Evolutionary conservation across 2,888 invertebrate species (phyloP), one percentile per base, ranked within the genome.

Genomic region (Galeopsomyia nigrocyanea): DNA sequence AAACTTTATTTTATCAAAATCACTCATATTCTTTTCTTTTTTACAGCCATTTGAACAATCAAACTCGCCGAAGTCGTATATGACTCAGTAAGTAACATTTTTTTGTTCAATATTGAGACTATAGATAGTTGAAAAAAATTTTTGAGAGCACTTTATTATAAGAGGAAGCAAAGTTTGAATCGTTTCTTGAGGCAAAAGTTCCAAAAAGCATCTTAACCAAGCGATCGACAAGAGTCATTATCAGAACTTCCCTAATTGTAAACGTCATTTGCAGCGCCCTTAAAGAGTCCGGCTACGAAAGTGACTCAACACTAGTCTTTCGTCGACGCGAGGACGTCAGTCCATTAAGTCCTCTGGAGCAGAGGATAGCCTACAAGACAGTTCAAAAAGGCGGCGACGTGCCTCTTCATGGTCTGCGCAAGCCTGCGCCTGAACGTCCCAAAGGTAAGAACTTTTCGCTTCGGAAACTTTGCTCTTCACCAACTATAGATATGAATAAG

Each of bases 311-410:
- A 56, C 88, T 96, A 71, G 91, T 96, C 68, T 95, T 96, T 87
- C 92, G 93, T 78, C 90, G 94, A 69, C 91, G 93, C 73, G 93
- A 94, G 78, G 90, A 91, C 78, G 88, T 89, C 50, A 90, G 90
- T 57, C 90, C 90, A 0, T 87, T 95, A 68, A 95, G 93, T 78
- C 95, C 95, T 0, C 90, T 92, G n/a, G 95, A 96, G 83, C 92
- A 95, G 79, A 91, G 92, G 75, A 91, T 93, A 75, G 94, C 93
- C 14, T 98, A 98, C 87, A 93, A 93, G 82, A 92, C 92, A 76
- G 91, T 98, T 70, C 98, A 98, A 84, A 93, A 93, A 72, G 98
- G 98, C 0, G 98, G 97, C 0, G 98, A 98, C 87, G 96, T 98
- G 2, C 98, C 98, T 0, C 89, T 96, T 13, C 91, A 95, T 82